phyloP scores from a whole-genome alignment of 1,140 invertebrate species.

The Galleria mellonella region DNA sequence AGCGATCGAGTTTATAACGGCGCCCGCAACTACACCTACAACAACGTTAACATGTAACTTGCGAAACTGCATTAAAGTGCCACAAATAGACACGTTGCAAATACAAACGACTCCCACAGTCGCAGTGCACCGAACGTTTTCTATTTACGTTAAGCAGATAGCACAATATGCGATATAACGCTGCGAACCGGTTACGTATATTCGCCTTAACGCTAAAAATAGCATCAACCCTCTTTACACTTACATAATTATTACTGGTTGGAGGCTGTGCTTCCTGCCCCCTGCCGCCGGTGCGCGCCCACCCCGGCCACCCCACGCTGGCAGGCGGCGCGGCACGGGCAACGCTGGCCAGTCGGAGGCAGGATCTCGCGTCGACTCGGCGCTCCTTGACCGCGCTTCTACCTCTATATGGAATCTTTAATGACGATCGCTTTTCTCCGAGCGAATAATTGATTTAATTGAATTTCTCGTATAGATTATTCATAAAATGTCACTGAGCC shows the following conservation, averaged over 20 bases:
- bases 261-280: conserved; percentile 56
- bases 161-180: conserved; percentile 13
- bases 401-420: neutral
- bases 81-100: conserved; percentile 26
- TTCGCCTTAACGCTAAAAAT: conserved; percentile 52
- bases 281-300: conserved; percentile 18
- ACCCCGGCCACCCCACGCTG: conserved; percentile 11
- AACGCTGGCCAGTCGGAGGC: conserved; percentile 12
- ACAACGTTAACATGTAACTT: conserved; percentile 21
- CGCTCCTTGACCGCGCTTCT: neutral
- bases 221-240: conserved; percentile 50
- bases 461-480: too few species aligned
- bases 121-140: conserved; percentile 14
- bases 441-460: too few species aligned
- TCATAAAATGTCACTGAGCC: too few species aligned
- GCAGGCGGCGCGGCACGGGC: conserved; percentile 12
- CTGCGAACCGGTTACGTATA: conserved; percentile 35
- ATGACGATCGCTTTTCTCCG: neutral
- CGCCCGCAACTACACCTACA: conserved; percentile 2
- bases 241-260: conserved; percentile 61
- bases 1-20: conserved; percentile 12
- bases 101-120: conserved; percentile 14
- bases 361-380: conserved; percentile 15
- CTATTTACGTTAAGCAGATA: conserved; percentile 21
- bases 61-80: conserved; percentile 26